phyloP scores from a whole-genome alignment of 2,113 vertebrate species.

The Sula dactylatra region DNA sequence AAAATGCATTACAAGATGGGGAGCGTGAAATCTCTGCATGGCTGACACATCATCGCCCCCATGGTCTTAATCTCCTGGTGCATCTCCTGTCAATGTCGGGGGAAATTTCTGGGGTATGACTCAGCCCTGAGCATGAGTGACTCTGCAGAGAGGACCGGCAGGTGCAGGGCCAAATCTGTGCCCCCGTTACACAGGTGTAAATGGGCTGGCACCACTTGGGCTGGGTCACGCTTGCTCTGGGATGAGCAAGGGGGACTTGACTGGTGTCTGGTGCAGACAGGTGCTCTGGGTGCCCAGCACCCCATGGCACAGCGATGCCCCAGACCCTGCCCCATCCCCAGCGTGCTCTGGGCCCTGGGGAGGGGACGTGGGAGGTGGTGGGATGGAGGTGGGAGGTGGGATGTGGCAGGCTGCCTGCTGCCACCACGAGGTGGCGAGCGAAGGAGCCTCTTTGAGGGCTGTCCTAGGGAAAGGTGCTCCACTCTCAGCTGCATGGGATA shows the following conservation, averaged over 20 bases:
- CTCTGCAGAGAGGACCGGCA: neutral
- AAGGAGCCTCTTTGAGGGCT: neutral
- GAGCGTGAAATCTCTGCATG: neutral
- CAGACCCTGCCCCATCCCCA: no score
- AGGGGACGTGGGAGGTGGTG: fast-evolving
- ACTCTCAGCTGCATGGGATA: neutral
- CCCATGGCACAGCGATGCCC: neutral
- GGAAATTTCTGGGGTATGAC: neutral
- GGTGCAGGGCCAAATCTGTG: fast-evolving
- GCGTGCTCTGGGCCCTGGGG: fast-evolving
- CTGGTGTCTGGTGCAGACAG: fast-evolving
- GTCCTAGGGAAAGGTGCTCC: neutral
- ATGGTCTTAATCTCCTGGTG: fast-evolving
- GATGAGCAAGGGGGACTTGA: fast-evolving
- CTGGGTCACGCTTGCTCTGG: fast-evolving
- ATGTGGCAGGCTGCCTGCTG: neutral
- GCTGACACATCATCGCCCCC: fast-evolving
- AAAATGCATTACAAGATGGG: no score
- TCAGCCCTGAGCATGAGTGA: fast-evolving
- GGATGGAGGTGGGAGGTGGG: neutral
- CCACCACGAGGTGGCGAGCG: conserved; percentile 63
- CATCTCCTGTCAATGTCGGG: fast-evolving
- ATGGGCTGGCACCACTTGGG: fast-evolving
- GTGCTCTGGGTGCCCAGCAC: neutral
- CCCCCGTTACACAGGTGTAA: neutral